A percentile compares a stretch with the other conserved stretches of the same genome.
phyloP scores from a whole-genome alignment of 2,113 vertebrate species.

The Gymnarchus niloticus region DNA sequence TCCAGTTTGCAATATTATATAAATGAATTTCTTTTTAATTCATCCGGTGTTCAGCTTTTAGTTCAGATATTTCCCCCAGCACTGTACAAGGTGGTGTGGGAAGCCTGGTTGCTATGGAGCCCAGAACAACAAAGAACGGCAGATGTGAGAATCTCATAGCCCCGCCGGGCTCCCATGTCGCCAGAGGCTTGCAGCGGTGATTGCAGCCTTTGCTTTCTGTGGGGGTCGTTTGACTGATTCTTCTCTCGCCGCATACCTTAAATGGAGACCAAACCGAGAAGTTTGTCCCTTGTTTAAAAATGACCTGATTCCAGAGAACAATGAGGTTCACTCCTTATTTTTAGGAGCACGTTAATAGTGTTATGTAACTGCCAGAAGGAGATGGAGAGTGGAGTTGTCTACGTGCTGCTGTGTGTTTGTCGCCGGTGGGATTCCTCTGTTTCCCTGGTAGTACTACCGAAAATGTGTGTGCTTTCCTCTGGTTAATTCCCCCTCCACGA shows the following conservation, averaged over 20 bases:
- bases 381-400: neutral
- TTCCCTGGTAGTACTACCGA: neutral
- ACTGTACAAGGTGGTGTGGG: neutral
- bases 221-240: neutral
- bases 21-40: neutral
- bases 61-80: neutral
- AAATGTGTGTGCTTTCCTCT: neutral
- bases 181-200: neutral
- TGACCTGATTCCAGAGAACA: neutral
- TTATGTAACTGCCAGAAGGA: neutral
- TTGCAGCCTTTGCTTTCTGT: neutral
- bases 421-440: neutral
- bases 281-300: neutral
- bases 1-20: neutral
- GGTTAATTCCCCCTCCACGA: neutral
- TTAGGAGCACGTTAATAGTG: neutral
- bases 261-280: neutral
- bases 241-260: neutral
- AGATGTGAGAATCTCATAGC: neutral
- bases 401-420: neutral
- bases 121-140: constrained; percentile 3
- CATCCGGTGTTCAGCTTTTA: neutral
- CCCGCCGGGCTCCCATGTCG: too few relatives aligned
- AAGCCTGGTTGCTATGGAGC: neutral
- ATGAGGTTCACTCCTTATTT: neutral